Base-by-base conservation (phyloP, 2,113 vertebrate species). In the Hydropotes inermis region DNA sequence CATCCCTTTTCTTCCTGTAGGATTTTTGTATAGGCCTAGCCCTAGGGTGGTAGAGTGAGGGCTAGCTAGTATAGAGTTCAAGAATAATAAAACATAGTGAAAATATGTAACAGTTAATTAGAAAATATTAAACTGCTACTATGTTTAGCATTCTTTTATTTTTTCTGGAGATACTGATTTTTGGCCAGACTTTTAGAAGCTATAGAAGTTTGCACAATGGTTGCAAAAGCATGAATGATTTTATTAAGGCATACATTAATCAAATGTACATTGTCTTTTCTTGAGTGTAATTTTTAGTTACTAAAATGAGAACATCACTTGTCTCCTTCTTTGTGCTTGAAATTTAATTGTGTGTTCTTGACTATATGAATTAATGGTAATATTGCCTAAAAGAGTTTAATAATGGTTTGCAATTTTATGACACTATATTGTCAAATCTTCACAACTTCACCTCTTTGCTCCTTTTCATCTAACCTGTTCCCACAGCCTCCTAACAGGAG, bases 291-390 rank as follows among this genome's bases (percentile, higher is more conserved):
- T 82, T 67, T 14, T 92, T 94, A 87, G 50, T 84, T 83, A 52
- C 36, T 84, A 64, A 96, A 89, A 87, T 91, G 28, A 83, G 50
- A 89, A 91, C 28, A 78, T 58, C n/a, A 60, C 14, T 97, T 83
- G 7, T 95, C 52, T 93, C 39, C 11, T 60, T 84, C 50, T 96
- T 97, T 94, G 28, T 94, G 25, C 7, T 92, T 96, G 30, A 76
- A 84, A 87, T 95, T 95, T 58, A 95, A 94, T 92, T 93, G 92
- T 88, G 21, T 96, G 7, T 81, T 39, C 27, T 97, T 94, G 54
- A 78, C 78, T 70, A 6, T 97, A 76, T 95, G 52, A 83, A 61
- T 87, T 96, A 17, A 79, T 91, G 76, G 25, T 87, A 58, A 45
- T 95, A 45, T 28, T 85, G 47, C 45, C 50, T 78, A 54, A 61